Evolutionary conservation across 1,140 invertebrate genomes (phyloP), one percentile per base, ranked within the genome.

Genomic region (Tetranychus urticae): DNA sequence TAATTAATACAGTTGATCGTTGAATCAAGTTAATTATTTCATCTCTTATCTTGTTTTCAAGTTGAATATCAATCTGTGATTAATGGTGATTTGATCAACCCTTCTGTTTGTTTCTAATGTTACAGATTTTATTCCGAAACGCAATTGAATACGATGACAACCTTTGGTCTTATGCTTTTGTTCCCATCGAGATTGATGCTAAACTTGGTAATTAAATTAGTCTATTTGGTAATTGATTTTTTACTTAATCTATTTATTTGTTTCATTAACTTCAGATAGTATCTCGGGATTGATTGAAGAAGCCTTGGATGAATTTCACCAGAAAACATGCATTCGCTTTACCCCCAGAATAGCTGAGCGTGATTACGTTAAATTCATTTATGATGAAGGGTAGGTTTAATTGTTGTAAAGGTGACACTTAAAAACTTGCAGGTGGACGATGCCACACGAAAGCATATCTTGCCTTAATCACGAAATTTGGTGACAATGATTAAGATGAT

Each of bases 241-340:
- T 7, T 13, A 7, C 58, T 61, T 39, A 8, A n/a, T 23, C 23
- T 23, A 23, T 23, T 23, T 23, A 23, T 23, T 23, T 23, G 23
- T 0, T 23, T 23, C 23, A 23, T 23, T 23, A 13, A 10, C 36
- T 55, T n/a, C 34, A 66, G 63, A 57, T 37, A 23, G 59, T 23
- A 58, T 58, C 2, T 50, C 47, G 23, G 46, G 61, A 31, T 46
- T 67, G 10, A 62, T 68, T 31, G 35, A 57, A 14, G 60, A 66
- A 46, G 77, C 76, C 0, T 71, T 80, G 39, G 63, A 76, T 3
- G 77, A 80, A 48, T 78, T 77, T 52, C 75, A 80, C 23, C 64
- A 73, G 8, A 75, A 72, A 59, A 81, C 79, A 0, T 82, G 80
- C 65, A 67, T 82, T n/a, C 70, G 70, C 60, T 82, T 82, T 62